Conservation (phyloP, 2,113 vertebrate species). For the Clupea harengus region DNA sequence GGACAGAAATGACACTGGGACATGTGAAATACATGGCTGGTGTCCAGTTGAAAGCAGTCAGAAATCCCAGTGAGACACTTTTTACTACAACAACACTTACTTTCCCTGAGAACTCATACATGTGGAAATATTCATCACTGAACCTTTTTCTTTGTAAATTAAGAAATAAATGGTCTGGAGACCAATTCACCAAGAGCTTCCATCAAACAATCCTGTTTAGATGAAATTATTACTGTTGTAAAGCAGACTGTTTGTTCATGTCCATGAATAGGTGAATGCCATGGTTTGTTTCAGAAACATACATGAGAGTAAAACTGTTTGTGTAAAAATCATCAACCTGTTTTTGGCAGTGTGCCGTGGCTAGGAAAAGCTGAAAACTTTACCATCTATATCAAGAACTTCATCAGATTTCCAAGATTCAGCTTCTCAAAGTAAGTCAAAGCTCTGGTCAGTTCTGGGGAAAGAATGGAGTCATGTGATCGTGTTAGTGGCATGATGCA, state of each 20-base stretch:
- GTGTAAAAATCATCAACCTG: background rate
- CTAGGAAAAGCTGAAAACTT: constrained; percentile 83
- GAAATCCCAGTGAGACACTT: constrained; percentile 56
- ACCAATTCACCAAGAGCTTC: background rate
- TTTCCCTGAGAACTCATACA: background rate
- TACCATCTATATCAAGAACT: constrained; percentile 93
- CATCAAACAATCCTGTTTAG: background rate
- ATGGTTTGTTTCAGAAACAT: background rate
- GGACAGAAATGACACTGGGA: constrained; percentile 63
- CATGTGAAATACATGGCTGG: constrained; percentile 90
- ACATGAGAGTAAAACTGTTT: background rate
- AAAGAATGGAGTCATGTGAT: background rate
- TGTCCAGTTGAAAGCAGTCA: constrained; percentile 79
- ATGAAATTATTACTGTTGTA: background rate
- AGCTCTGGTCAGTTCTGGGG: too few species aligned
- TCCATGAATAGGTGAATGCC: background rate
- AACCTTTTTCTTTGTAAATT: background rate
- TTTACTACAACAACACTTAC: background rate
- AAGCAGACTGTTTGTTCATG: background rate
- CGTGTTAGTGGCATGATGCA: background rate
- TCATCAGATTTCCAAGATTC: constrained; percentile 85
- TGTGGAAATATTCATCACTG: background rate
- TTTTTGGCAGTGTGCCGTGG: constrained; percentile 70
- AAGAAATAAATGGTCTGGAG: background rate
- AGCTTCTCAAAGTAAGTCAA: constrained; percentile 84